Evolutionary conservation across 2,113 vertebrate species (phyloP).

Genomic region (Otus sunia): DNA sequence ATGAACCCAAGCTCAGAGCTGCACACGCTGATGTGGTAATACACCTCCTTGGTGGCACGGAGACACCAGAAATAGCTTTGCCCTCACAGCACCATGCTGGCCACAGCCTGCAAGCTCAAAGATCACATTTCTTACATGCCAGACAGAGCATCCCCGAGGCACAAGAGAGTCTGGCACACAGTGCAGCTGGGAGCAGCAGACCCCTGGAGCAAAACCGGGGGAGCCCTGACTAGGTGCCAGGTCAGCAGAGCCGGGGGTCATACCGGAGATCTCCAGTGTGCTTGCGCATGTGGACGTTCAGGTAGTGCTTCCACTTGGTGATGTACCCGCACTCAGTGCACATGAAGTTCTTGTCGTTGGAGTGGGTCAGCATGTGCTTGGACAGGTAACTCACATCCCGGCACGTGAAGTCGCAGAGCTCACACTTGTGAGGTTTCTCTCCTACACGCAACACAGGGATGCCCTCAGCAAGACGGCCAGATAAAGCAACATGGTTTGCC

Average conservation of each 20-base stretch:
- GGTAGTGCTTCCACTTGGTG: slow-evolving; percentile 98
- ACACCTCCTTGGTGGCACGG: background rate
- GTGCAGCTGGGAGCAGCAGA: background rate
- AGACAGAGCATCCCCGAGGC: background rate
- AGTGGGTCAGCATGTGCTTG: slow-evolving; percentile 96
- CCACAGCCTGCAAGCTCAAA: background rate
- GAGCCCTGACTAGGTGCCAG: background rate
- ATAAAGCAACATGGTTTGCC: background rate
- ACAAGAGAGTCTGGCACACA: background rate
- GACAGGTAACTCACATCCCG: slow-evolving; percentile 95
- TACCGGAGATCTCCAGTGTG: slow-evolving; percentile 96
- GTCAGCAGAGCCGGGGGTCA: background rate
- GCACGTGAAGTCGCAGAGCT: slow-evolving; percentile 90
- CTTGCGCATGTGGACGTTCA: slow-evolving; percentile 96
- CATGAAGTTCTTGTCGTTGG: slow-evolving; percentile 92
- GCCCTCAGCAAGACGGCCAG: background rate
- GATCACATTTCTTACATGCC: background rate
- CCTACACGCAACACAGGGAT: slow-evolving; percentile 67
- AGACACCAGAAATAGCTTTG: background rate
- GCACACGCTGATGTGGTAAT: background rate
- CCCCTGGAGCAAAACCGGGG: background rate
- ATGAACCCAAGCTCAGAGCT: background rate
- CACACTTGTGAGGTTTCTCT: slow-evolving; percentile 95
- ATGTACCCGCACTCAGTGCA: slow-evolving; percentile 95
- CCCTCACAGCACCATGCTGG: background rate